phyloP scores from a whole-genome alignment of 2,797 vertebrate genomes.

The Odontamblyopus lacepedii region DNA sequence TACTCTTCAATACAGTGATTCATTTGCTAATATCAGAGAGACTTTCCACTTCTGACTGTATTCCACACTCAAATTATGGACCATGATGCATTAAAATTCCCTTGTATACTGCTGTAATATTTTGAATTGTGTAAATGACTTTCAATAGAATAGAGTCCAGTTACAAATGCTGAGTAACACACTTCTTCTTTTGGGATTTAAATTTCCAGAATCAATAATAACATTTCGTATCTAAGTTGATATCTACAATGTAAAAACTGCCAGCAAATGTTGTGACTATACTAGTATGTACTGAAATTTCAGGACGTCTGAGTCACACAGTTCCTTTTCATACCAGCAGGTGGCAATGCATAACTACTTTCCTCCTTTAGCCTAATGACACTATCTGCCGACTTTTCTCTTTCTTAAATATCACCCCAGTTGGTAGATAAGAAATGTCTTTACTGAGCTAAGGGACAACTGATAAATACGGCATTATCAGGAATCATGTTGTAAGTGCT shows the following conservation, averaged over 20 bases:
- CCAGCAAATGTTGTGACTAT: neutral
- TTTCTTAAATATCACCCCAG: slow-evolving; percentile 43
- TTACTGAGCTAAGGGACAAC: slow-evolving; percentile 7
- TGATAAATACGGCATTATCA: slow-evolving; percentile 45
- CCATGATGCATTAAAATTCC: no score
- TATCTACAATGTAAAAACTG: neutral
- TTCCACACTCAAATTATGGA: neutral
- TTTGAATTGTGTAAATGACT: no score
- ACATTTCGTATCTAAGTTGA: neutral
- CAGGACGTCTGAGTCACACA: neutral
- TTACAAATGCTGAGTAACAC: no score
- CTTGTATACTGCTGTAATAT: no score
- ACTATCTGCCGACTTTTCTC: neutral
- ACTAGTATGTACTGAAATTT: no score
- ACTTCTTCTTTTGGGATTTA: no score
- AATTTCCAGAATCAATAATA: neutral
- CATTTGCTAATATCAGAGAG: neutral
- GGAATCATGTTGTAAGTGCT: slow-evolving; percentile 31
- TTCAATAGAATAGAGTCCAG: no score
- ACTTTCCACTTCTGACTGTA: neutral
- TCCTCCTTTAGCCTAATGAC: neutral
- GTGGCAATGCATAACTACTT: slow-evolving; percentile 36
- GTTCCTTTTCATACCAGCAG: slow-evolving; percentile 32
- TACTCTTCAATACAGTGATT: neutral
- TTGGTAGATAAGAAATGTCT: slow-evolving; percentile 14